Evolutionary conservation across 2,888 invertebrate species (phyloP).

Genomic region (Lasioglossum morio): DNA sequence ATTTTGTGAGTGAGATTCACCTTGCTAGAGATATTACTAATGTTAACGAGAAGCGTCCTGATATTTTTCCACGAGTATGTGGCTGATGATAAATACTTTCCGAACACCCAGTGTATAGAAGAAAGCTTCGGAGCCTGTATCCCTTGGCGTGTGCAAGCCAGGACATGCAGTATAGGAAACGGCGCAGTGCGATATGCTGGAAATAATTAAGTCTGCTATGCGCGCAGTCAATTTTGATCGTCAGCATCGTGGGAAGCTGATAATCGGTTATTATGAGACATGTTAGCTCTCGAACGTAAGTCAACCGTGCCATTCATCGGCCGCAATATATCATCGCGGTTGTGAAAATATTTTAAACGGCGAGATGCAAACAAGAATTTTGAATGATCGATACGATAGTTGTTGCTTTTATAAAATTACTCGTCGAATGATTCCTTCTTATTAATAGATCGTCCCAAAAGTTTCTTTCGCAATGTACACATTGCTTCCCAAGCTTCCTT

Average conservation of each 20-base stretch:
- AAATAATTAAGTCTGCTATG: constrained; percentile 39
- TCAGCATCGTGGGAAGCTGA: constrained; percentile 15
- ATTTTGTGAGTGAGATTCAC: background rate
- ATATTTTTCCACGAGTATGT: background rate
- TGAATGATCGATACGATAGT: background rate
- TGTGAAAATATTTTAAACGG: constrained; percentile 1
- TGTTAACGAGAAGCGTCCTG: background rate
- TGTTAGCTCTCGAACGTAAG: background rate
- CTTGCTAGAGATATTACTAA: background rate
- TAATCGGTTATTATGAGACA: constrained; percentile 17
- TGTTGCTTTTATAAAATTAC: background rate
- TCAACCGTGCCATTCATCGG: background rate
- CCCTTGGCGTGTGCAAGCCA: constrained; percentile 20
- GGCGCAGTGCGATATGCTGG: constrained; percentile 31
- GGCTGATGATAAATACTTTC: background rate
- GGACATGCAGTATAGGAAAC: constrained; percentile 25
- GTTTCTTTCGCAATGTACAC: background rate
- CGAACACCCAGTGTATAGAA: constrained; percentile 14
- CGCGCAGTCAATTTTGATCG: constrained; percentile 19
- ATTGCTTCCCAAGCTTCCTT: background rate
- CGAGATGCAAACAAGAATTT: background rate
- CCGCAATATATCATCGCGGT: background rate
- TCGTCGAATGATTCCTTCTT: background rate
- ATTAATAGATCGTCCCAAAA: background rate
- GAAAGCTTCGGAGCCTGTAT: constrained; percentile 13